These are phyloP conservation scores for Dermatophagoides farinae DNA, from an alignment of 1,140 invertebrate genomes.

Conservation along the genomic window DNA sequence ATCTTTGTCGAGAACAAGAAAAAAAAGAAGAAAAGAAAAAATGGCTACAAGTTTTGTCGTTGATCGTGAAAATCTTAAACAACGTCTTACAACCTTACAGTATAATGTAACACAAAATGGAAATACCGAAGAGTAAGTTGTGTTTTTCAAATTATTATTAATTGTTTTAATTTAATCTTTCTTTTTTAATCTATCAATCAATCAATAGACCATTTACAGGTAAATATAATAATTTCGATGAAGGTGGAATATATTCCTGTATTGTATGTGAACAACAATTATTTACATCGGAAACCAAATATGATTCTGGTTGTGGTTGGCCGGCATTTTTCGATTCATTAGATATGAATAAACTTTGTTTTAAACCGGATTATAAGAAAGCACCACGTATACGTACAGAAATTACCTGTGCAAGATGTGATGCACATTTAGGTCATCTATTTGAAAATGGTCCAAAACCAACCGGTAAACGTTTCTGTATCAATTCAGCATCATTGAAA, in stretches of 20 bases:
- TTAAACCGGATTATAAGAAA: conserved; percentile 64
- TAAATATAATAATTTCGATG: conserved; percentile 69
- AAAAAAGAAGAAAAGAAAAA: background rate
- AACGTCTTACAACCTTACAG: conserved; percentile 64
- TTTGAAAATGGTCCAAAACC: conserved; percentile 92
- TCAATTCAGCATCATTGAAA: conserved; percentile 69
- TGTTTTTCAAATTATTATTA: background rate
- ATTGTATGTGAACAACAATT: conserved; percentile 76
- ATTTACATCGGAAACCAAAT: conserved; percentile 81
- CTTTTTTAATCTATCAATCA: background rate
- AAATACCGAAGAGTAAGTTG: conserved; percentile 57
- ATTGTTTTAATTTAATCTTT: background rate
- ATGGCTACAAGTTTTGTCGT: background rate
- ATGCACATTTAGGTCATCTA: conserved; percentile 84
- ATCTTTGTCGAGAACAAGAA: no score
- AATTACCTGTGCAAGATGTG: conserved; percentile 52
- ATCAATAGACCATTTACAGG: conserved; percentile 44
- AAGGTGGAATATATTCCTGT: conserved; percentile 71
- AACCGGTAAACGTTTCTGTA: conserved; percentile 85
- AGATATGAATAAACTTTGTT: conserved; percentile 60
- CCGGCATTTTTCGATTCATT: conserved; percentile 91
- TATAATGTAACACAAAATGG: conserved; percentile 89
- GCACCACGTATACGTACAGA: conserved; percentile 23
- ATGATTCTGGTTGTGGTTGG: conserved; percentile 88
- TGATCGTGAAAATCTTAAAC: conserved; percentile 54